A percentile compares a stretch with the other conserved stretches of the same genome.
phyloP scores from a whole-genome alignment of 2,888 invertebrate genomes.

The Falcaria lacertinaria region DNA sequence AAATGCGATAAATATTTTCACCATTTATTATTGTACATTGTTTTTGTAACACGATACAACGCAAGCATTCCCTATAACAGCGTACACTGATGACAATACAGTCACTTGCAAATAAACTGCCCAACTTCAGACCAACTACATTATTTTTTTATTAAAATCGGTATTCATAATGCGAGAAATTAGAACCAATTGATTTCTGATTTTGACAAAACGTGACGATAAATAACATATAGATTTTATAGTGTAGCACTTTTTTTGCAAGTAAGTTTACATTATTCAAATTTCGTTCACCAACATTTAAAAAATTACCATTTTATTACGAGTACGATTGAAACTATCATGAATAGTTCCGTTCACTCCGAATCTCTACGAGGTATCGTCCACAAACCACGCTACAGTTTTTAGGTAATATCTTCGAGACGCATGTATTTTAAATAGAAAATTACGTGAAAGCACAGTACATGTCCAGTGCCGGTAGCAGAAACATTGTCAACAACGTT shows the following conservation, averaged over 20 bases:
- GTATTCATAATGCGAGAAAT: too few species aligned
- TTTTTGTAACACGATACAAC: conserved; percentile 66
- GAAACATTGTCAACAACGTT: too few species aligned
- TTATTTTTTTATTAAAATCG: too few species aligned
- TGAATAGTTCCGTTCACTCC: conserved; percentile 1
- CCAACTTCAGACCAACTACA: background rate
- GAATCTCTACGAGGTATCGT: conserved; percentile 1
- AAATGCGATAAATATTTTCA: conserved; percentile 32
- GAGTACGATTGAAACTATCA: background rate
- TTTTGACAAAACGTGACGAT: too few species aligned
- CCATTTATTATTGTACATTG: conserved; percentile 72
- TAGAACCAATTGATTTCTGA: too few species aligned
- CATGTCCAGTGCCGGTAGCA: too few species aligned
- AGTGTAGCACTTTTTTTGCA: conserved; percentile 18
- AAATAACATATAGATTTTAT: too few species aligned
- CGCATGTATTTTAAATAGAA: background rate
- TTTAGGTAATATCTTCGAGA: background rate
- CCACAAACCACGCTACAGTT: background rate
- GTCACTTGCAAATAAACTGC: conserved; percentile 25
- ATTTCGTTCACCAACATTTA: background rate
- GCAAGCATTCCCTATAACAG: conserved; percentile 62
- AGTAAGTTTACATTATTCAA: conserved; percentile 15
- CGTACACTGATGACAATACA: conserved; percentile 42
- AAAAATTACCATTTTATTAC: background rate
- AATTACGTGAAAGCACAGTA: background rate